Conservation (phyloP, 2,797 vertebrate species). For the Sebastiscus tertius region DNA sequence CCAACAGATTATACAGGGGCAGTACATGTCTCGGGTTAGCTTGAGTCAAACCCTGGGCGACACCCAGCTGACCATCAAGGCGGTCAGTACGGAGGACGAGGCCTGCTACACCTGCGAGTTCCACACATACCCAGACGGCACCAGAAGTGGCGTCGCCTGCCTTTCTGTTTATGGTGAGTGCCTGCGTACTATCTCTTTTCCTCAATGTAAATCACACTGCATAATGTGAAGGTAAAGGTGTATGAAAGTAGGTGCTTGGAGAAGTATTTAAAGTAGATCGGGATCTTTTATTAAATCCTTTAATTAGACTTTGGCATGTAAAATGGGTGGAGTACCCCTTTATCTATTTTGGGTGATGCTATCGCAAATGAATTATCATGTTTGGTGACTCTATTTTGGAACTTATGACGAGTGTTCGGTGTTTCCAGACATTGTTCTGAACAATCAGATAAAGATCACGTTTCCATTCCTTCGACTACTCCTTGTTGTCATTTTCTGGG, state of each 20-base stretch:
- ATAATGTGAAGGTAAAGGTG: neutral
- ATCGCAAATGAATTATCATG: neutral
- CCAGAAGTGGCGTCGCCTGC: constrained; percentile 66
- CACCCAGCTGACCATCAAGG: constrained; percentile 68
- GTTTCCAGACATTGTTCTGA: neutral
- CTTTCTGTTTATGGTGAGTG: constrained; percentile 74
- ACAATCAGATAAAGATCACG: neutral
- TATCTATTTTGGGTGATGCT: neutral
- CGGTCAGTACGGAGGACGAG: constrained; percentile 78
- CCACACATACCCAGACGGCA: constrained; percentile 79
- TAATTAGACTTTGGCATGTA: neutral
- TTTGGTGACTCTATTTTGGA: neutral
- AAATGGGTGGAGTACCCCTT: rapidly evolving
- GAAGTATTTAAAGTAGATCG: rapidly evolving
- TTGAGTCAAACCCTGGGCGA: constrained; percentile 71
- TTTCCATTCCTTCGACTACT: neutral
- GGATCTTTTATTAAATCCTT: rapidly evolving
- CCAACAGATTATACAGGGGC: constrained; percentile 16
- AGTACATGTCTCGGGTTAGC: constrained; percentile 51
- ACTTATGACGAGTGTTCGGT: neutral
- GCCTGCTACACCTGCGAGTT: constrained; percentile 86
- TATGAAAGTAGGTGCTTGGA: neutral
- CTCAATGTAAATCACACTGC: neutral
- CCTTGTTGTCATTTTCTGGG: neutral
- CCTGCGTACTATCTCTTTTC: neutral